Conservation (phyloP, 2,797 vertebrate genomes). For the Danio jaintianensis region DNA sequence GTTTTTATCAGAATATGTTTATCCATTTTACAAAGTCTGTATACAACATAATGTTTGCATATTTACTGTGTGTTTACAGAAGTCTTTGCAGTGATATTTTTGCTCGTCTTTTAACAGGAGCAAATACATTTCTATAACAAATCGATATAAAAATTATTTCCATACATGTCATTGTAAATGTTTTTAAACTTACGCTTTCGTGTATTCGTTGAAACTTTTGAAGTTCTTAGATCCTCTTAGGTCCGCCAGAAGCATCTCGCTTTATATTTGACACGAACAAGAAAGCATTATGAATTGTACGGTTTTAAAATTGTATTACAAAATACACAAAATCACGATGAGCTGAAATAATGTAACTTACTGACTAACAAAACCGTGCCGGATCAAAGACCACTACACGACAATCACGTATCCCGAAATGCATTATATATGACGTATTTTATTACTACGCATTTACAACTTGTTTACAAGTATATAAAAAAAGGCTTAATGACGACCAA, state of each 20-base stretch:
- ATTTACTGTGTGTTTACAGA: neutral
- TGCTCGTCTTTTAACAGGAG: neutral
- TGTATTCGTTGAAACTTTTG: neutral
- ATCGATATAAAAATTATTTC: neutral
- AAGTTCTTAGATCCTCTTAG: neutral
- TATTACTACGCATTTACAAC: neutral
- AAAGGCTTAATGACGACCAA: neutral
- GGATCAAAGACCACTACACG: slow-evolving; percentile 3
- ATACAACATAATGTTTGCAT: neutral
- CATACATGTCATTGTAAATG: neutral
- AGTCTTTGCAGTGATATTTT: too few species aligned
- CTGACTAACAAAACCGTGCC: neutral
- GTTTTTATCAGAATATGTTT: neutral
- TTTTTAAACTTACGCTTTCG: slow-evolving; percentile 16
- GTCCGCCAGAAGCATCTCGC: neutral
- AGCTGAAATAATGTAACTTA: neutral
- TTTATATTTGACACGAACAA: slow-evolving; percentile 10
- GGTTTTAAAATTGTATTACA: neutral
- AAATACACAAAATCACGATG: neutral
- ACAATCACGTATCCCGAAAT: neutral
- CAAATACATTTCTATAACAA: neutral
- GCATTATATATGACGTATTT: neutral
- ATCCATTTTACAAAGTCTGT: neutral
- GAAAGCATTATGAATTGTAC: neutral
- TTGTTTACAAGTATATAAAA: neutral